phyloP scores from a whole-genome alignment of 1,140 invertebrate species.

The Panagrolaimus sp. region DNA sequence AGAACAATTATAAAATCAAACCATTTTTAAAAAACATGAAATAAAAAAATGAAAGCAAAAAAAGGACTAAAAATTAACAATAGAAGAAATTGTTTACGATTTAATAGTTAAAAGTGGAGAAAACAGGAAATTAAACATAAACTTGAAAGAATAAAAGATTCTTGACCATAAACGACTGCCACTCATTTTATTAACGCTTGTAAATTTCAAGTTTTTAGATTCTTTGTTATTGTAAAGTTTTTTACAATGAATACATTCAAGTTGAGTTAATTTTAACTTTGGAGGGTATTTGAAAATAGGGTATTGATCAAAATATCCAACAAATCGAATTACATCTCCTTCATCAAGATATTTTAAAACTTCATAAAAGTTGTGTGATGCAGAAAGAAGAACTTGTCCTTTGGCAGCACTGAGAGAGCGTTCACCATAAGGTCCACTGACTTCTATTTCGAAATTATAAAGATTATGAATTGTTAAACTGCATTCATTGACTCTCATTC shows the following conservation, averaged over 20 bases:
- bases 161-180: conserved; percentile 38
- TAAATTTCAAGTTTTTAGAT: conserved; percentile 29
- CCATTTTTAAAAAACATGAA: too few species aligned
- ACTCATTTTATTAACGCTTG: conserved; percentile 37
- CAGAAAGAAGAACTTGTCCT: conserved; percentile 47
- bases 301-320: conserved; percentile 51
- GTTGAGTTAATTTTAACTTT: conserved; percentile 43
- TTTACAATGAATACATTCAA: conserved; percentile 50
- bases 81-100: neutral
- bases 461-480: conserved; percentile 47
- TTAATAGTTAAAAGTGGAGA: conserved; percentile 33
- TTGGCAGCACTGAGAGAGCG: conserved; percentile 39
- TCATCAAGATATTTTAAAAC: conserved; percentile 45
- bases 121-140: conserved; percentile 53
- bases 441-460: conserved; percentile 51
- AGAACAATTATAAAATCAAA: too few species aligned
- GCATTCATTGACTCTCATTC: conserved; percentile 43
- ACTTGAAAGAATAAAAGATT: conserved; percentile 48
- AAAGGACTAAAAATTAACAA: too few species aligned
- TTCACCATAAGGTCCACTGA: conserved; percentile 50
- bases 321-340: conserved; percentile 50
- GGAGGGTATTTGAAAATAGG: conserved; percentile 50
- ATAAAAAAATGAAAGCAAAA: too few species aligned
- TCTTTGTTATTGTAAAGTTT: conserved; percentile 24
- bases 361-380: conserved; percentile 41